phyloP scores from a whole-genome alignment of 2,113 vertebrate genomes.

The Carassius auratus region DNA sequence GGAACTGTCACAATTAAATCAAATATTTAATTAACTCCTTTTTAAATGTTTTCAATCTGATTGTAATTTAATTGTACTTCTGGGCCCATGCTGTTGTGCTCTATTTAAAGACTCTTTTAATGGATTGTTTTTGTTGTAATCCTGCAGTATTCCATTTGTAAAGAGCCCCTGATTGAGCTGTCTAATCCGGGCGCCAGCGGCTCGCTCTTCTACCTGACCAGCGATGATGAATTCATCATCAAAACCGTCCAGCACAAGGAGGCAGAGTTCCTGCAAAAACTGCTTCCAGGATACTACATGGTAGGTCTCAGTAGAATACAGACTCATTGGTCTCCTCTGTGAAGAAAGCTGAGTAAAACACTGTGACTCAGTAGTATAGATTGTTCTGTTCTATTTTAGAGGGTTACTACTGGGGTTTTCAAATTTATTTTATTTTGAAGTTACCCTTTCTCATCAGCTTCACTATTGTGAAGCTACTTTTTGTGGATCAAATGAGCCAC shows the following conservation, averaged over 20 bases:
- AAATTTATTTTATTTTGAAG: background rate
- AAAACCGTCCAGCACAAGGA: constrained; percentile 99
- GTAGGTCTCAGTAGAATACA: constrained; percentile 71
- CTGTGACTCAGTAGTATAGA: background rate
- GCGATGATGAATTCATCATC: constrained; percentile 97
- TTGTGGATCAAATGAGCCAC: background rate
- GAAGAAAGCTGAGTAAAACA: background rate
- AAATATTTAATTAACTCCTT: background rate
- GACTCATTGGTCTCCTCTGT: background rate
- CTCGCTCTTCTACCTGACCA: constrained; percentile 96
- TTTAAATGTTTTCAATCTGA: too few relatives aligned
- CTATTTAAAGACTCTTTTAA: constrained; percentile 1
- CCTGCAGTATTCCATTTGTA: constrained; percentile 90
- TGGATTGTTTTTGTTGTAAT: constrained; percentile 30
- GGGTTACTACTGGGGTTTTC: background rate
- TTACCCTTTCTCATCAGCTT: background rate
- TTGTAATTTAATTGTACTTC: background rate
- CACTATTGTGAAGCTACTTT: background rate
- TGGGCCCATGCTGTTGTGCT: background rate
- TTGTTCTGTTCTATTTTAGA: constrained; percentile 6
- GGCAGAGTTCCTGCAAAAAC: constrained; percentile 95
- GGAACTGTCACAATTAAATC: too few relatives aligned
- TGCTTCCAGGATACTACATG: constrained; percentile 97
- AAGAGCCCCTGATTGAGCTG: constrained; percentile 93
- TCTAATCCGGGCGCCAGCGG: constrained; percentile 95